Percentiles rank a stretch among this genome's conserved stretches.
These are phyloP conservation scores for Psittacula cyanocephala DNA, from an alignment of 2,113 vertebrate species.

Conservation along the genomic window DNA sequence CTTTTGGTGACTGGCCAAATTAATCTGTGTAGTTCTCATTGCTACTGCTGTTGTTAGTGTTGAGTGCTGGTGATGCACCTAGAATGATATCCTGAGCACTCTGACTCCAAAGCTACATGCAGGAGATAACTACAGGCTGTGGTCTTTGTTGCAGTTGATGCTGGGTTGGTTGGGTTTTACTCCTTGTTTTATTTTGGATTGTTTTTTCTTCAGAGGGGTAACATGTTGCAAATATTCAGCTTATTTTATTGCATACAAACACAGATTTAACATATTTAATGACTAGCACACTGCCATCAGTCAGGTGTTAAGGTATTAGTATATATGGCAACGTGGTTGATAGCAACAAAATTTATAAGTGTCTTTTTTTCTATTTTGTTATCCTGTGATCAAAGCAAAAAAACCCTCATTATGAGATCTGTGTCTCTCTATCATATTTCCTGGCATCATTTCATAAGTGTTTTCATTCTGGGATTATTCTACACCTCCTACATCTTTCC, in stretches of 20 bases:
- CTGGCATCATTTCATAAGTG: neutral
- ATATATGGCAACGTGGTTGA: neutral
- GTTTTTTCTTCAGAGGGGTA: fast-evolving
- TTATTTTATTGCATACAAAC: neutral
- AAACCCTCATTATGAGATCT: neutral
- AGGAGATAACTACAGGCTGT: neutral
- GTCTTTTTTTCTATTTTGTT: neutral
- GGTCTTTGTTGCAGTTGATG: neutral
- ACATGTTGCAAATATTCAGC: neutral
- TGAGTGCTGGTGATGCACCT: neutral
- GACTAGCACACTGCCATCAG: neutral
- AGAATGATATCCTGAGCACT: fast-evolving
- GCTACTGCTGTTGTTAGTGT: neutral
- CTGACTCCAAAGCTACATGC: neutral
- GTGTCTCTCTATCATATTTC: neutral
- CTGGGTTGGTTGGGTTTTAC: neutral
- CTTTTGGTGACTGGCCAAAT: neutral
- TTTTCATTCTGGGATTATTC: neutral
- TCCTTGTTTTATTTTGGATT: neutral
- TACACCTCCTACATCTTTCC: neutral
- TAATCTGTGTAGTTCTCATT: neutral
- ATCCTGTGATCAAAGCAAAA: neutral
- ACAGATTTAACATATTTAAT: neutral
- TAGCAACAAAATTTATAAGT: neutral
- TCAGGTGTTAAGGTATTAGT: neutral